These are phyloP conservation scores for Fukomys damarensis DNA, from an alignment of 2,113 vertebrate genomes.

Conservation along the genomic window DNA sequence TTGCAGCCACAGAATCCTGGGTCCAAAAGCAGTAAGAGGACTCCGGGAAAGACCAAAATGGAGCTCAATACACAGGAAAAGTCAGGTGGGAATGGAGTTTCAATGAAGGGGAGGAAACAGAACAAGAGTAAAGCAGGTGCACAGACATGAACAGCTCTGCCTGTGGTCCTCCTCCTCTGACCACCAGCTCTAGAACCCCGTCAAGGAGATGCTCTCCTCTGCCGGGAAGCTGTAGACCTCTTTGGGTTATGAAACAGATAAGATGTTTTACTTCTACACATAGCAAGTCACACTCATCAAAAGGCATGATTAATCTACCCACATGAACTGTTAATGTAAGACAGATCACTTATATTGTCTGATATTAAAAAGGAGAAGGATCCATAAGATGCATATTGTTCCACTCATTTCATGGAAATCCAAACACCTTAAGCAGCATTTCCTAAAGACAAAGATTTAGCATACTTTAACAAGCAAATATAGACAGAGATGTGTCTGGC, in stretches of 20 bases:
- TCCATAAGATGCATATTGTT: not conserved
- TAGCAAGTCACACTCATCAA: not conserved
- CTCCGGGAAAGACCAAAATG: not conserved
- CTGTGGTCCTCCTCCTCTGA: too few relatives aligned
- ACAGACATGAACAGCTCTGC: not conserved
- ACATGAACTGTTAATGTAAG: not conserved
- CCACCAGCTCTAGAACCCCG: not conserved
- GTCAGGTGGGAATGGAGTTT: not conserved
- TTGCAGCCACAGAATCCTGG: not conserved
- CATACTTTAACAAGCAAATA: not conserved
- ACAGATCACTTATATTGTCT: not conserved
- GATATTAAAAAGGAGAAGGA: not conserved
- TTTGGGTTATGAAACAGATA: not conserved
- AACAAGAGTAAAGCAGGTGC: not conserved
- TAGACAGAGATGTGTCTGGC: not conserved
- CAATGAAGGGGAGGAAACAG: not conserved
- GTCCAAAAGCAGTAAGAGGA: not conserved
- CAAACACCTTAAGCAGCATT: not conserved
- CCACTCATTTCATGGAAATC: not conserved
- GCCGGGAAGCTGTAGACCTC: not conserved
- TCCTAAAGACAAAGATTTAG: not conserved
- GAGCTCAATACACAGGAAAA: not conserved
- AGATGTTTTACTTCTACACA: not conserved
- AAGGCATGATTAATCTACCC: not conserved
- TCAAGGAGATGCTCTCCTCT: not conserved